Conservation (phyloP, 2,888 invertebrate species). For the Cerceris rybyensis region DNA sequence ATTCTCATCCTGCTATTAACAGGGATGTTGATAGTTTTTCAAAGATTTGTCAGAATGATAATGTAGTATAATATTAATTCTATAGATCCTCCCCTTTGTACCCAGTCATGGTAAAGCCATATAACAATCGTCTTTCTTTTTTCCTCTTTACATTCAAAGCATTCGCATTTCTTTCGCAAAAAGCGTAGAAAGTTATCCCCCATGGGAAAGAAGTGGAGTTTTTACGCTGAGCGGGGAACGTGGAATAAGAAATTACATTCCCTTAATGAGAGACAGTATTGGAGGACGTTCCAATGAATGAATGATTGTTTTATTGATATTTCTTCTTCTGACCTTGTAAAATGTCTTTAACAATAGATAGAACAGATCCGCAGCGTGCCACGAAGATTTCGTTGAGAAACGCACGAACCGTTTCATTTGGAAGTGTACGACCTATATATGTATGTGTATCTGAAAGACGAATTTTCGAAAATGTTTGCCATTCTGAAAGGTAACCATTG, state of each 20-base stretch:
- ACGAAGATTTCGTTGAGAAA: slow-evolving; percentile 5
- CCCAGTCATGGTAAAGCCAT: neutral
- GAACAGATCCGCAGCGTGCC: neutral
- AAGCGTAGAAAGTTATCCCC: neutral
- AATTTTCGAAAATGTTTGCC: neutral
- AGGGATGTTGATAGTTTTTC: neutral
- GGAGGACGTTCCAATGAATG: neutral
- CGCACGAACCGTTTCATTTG: neutral
- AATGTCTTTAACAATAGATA: neutral
- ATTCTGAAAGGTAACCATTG: neutral
- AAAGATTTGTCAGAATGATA: neutral
- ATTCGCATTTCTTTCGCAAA: neutral
- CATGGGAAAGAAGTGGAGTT: neutral
- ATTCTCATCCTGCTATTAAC: neutral
- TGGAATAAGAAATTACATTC: neutral
- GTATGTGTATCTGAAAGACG: neutral
- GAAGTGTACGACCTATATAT: neutral
- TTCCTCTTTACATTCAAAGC: neutral
- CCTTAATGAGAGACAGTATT: neutral
- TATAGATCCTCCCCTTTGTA: neutral
- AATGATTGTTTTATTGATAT: neutral
- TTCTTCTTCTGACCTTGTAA: neutral
- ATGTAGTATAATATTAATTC: slow-evolving; percentile 1
- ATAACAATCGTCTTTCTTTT: neutral
- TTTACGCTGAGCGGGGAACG: neutral